Base-by-base conservation (phyloP, 2,888 invertebrate genomes). In the Chymomyza procnemis region DNA sequence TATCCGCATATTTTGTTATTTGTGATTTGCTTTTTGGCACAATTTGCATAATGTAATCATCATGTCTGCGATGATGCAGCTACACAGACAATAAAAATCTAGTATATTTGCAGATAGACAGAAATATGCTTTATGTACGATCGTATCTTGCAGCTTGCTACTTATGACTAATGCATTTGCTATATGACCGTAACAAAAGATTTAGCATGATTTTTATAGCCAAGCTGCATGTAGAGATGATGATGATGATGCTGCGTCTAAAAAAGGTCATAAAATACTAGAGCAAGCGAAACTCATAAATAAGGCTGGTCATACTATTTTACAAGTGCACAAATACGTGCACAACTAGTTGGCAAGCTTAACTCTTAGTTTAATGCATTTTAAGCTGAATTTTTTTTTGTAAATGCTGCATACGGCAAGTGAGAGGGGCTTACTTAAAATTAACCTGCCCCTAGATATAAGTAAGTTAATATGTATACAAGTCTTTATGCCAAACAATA, bases 361-460 rank as follows among this genome's bases (percentile, higher is more conserved):
- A 34, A 34, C 34, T 34, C 34, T 34, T 34, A 12, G 12, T 12
- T 12, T 12, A 34, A 41, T 12, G 34, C 34, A 41, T 12, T 12
- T 41, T 41, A 41, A 41, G 34, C 34, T 12, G 34, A 41, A 3
- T 41, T 41, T n/a, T n/a, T n/a, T n/a, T n/a, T 41, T 41, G 34
- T 41, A 41, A 41, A 41, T 41, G 12, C 1, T 41, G n/a, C n/a
- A n/a, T n/a, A n/a, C n/a, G n/a, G 26, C 26, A 50, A 50, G 50
- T 50, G 50, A 50, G 50, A 18, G 50, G 19, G 50, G 19, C 50
- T 50, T 50, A 50, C 50, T n/a, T 50, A 50, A 50, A 50, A 41
- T 41, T 41, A 41, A 5, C 34, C 12, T 9, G 34, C 34, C 12
- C 3, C 34, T 41, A 41, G 3, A 12, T 41, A 41, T 41, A 41